Conservation (phyloP, 1,140 invertebrate species). For the Cyphomyrmex costatus region DNA sequence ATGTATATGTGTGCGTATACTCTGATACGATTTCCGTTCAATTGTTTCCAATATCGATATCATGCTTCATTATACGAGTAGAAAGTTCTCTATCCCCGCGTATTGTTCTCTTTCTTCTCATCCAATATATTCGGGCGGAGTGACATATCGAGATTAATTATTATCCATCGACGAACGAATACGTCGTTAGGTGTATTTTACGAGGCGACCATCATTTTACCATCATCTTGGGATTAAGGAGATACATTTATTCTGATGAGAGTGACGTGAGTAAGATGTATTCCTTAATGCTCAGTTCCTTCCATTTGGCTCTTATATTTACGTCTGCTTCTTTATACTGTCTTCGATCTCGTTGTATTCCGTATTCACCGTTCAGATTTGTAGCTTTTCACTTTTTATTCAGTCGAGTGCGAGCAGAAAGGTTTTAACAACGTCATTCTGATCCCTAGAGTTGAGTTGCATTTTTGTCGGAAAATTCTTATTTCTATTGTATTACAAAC, state of each 20-base stretch:
- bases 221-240: neutral
- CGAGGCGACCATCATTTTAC: neutral
- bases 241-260: neutral
- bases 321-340: neutral
- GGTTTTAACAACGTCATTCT: conserved; percentile 10
- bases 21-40: neutral
- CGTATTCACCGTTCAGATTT: conserved; percentile 3
- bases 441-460: neutral
- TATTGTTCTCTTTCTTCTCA: neutral
- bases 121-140: conserved; percentile 18
- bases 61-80: conserved; percentile 27
- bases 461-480: neutral
- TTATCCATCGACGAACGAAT: conserved; percentile 21
- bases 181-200: conserved; percentile 21
- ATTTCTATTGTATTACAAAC: conserved; percentile 1
- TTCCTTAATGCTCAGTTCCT: neutral
- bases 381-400: neutral
- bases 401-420: neutral
- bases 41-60: conserved; percentile 44
- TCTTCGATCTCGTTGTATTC: conserved; percentile 12
- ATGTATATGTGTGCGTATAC: neutral
- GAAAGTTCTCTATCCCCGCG: neutral
- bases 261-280: neutral
- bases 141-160: conserved; percentile 43
- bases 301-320: neutral